Base-by-base conservation (phyloP, 2,888 invertebrate species). In the Nesidiocoris tenuis region DNA sequence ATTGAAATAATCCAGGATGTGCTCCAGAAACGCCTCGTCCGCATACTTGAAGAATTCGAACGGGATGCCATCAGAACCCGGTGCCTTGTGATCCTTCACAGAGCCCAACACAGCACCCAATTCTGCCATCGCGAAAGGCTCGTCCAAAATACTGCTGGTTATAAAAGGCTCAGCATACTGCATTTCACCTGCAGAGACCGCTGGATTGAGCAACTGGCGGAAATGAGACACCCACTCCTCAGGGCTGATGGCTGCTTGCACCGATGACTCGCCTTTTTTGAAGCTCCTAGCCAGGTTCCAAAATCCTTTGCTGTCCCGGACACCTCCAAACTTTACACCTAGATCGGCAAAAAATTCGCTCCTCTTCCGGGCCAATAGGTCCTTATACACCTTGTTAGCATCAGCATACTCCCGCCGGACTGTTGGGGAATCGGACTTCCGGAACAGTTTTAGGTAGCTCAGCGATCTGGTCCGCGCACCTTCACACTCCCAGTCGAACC, bases 401-500 rank as follows among this genome's bases (percentile, higher is more conserved):
- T 59, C 61, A 7, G 18, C 61, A 59, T 59, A 59, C 12, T 18
- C 5, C 17, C 9, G 12, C 61, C 61, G 12, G 7, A 59, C 61
- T 17, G 12, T 18, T 17, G 7, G n/a, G 18, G 61, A 7, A 17
- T 59, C 61, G 17, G 61, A 16, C 18, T 17, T 7, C 17, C 61
- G 9, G 17, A 16, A 59, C 7, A 59, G 61, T 17, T 17, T 12
- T 18, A 59, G 18, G 16, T 21, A 22, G 18, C 63, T 63, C 63
- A 63, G 2, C 7, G 18, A 22, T n/a, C 63, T 63, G 19, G 19
- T 5, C 3, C 63, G 17, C 5, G 63, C 63, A 7, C 22, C 19
- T 5, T 21, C 21, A 22, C 63, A 63, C 22, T 63, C 63, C 63
- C 63, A 63, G 21, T 63, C 63, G 21, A 21, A 63, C 63, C 63